Conservation (phyloP, 2,888 invertebrate species). For the Xestia rhomboidea region DNA sequence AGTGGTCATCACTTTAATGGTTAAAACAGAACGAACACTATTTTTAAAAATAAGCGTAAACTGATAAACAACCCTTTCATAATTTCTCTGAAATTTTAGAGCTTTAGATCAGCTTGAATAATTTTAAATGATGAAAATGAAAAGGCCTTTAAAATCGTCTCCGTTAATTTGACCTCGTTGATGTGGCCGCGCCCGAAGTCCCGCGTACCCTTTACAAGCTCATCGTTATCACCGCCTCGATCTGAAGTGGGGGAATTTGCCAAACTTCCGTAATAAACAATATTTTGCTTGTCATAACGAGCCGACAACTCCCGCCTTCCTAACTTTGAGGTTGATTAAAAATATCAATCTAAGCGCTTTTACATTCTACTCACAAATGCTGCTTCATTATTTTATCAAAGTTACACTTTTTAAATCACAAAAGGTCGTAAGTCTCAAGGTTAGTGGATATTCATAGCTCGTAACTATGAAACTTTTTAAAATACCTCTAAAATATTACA, state of each 20-base stretch:
- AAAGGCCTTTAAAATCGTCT: conserved; percentile 26
- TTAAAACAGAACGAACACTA: background rate
- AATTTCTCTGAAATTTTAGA: conserved; percentile 1
- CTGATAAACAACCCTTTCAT: background rate
- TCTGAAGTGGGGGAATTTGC: conserved; percentile 57
- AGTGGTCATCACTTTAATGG: background rate
- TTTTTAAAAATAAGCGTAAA: background rate
- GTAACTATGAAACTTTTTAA: conserved; percentile 52
- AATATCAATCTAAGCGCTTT: conserved; percentile 76
- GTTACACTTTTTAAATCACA: conserved; percentile 41
- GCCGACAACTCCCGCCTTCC: conserved; percentile 65
- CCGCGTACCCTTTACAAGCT: conserved; percentile 62
- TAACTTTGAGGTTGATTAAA: conserved; percentile 80
- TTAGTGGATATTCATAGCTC: conserved; percentile 41
- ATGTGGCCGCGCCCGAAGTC: conserved; percentile 51
- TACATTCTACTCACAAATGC: conserved; percentile 56
- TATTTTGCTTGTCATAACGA: conserved; percentile 77
- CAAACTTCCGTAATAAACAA: conserved; percentile 77
- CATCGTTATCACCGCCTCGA: conserved; percentile 66
- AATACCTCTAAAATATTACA: conserved; percentile 54
- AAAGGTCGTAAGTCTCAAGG: conserved; percentile 29
- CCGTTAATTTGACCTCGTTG: conserved; percentile 27
- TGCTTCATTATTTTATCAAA: conserved; percentile 60
- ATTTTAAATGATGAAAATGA: conserved; percentile 18
- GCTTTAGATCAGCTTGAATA: conserved; percentile 4